Percentiles rank a stretch among this genome's conserved stretches.
phyloP scores from a whole-genome alignment of 2,888 invertebrate genomes.

The Notodonta dromedarius region DNA sequence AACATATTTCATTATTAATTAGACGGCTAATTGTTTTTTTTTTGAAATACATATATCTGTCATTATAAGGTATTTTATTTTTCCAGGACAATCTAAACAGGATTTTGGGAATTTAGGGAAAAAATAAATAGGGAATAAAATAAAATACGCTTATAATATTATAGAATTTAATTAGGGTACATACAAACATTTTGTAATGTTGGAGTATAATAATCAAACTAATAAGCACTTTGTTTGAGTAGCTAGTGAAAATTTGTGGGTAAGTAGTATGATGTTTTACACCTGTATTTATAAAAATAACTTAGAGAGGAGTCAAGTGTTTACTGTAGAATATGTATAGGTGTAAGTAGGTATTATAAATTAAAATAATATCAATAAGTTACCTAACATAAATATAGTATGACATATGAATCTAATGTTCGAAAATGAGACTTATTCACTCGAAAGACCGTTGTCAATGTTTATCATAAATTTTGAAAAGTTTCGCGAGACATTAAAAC shows the following conservation, averaged over 20 bases:
- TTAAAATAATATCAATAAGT: constrained; percentile 44
- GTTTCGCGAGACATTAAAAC: constrained; percentile 25
- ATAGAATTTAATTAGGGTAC: constrained; percentile 84
- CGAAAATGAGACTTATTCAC: constrained; percentile 18
- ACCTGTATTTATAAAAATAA: constrained; percentile 57
- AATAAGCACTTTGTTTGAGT: constrained; percentile 78
- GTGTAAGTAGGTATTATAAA: constrained; percentile 31
- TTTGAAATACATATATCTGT: no score
- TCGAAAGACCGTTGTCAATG: constrained; percentile 19
- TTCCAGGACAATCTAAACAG: no score
- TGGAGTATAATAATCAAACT: constrained; percentile 82
- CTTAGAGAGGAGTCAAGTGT: constrained; percentile 67
- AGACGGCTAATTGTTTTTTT: no score
- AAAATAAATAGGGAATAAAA: constrained; percentile 30
- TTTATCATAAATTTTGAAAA: constrained; percentile 32
- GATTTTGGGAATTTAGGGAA: neutral
- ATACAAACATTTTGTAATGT: constrained; percentile 83
- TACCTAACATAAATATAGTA: constrained; percentile 40
- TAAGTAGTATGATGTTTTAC: constrained; percentile 54
- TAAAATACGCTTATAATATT: constrained; percentile 70
- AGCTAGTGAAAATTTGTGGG: constrained; percentile 73
- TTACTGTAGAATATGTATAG: constrained; percentile 39
- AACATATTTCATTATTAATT: no score
- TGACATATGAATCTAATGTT: constrained; percentile 21
- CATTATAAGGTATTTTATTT: no score